These are phyloP conservation scores for Apodemus sylvaticus DNA, from an alignment of 2,113 vertebrate genomes.

Conservation along the genomic window DNA sequence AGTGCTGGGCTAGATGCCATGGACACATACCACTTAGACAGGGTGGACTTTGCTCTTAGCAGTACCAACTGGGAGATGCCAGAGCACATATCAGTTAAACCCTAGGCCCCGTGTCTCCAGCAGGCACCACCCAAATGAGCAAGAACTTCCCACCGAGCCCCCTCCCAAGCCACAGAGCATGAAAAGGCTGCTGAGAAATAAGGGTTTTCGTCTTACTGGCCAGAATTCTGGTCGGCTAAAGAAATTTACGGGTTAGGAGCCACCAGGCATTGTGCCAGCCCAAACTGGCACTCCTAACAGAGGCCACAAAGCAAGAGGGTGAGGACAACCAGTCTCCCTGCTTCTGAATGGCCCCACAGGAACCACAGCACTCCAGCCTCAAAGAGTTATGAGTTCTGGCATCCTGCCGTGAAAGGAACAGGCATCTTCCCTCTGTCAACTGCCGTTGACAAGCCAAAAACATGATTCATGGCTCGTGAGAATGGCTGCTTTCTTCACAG, in stretches of 20 bases:
- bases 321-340: slow-evolving; percentile 61
- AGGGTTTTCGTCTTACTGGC: neutral
- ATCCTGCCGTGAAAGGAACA: slow-evolving; percentile 79
- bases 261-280: neutral
- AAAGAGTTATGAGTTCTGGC: slow-evolving; percentile 82
- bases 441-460: slow-evolving; percentile 73
- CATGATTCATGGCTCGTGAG: slow-evolving; percentile 83
- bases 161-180: neutral
- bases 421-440: slow-evolving; percentile 81
- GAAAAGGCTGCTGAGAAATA: neutral
- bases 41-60: neutral
- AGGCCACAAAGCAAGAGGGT: slow-evolving; percentile 54
- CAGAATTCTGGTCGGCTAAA: neutral
- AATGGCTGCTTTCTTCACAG: slow-evolving; percentile 71
- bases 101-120: neutral
- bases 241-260: neutral
- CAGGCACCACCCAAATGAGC: neutral
- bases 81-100: neutral
- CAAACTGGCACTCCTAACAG: neutral
- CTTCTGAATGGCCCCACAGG: slow-evolving; percentile 65
- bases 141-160: neutral
- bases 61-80: neutral
- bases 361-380: slow-evolving; percentile 75
- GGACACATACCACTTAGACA: neutral
- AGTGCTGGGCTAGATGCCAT: neutral